Evolutionary conservation across 2,113 vertebrate genomes (phyloP).

Genomic region (Rafetus swinhoei): DNA sequence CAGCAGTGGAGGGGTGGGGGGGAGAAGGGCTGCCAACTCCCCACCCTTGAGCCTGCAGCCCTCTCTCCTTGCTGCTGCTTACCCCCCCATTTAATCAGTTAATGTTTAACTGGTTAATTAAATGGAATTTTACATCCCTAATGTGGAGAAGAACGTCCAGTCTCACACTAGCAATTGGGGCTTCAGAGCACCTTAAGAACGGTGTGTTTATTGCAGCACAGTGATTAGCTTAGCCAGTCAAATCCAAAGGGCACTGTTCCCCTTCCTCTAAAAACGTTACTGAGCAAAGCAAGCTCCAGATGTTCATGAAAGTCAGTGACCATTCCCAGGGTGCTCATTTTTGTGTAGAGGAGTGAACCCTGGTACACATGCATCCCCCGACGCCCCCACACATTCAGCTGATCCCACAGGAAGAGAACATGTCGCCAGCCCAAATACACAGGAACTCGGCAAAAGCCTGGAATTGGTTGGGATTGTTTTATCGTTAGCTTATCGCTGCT

Average conservation of each 20-base stretch:
- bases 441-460: background rate
- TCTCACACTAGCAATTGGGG: background rate
- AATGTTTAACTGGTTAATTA: too few species aligned
- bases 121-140: too few species aligned
- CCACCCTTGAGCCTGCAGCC: too few species aligned
- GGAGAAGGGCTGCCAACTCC: too few species aligned
- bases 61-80: too few species aligned
- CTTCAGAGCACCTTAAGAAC: background rate
- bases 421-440: background rate
- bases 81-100: too few species aligned
- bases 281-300: background rate
- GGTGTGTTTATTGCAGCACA: background rate
- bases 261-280: background rate
- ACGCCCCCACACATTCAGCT: background rate
- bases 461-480: background rate
- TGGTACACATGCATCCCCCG: background rate
- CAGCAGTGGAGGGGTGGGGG: too few species aligned
- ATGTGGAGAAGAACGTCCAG: background rate
- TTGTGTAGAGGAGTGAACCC: background rate
- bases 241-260: background rate
- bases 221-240: background rate
- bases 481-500: background rate
- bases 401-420: background rate
- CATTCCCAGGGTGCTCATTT: background rate
- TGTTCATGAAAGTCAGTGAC: background rate